Conservation (phyloP, 2,113 vertebrate genomes). For the Pterocles gutturalis region DNA sequence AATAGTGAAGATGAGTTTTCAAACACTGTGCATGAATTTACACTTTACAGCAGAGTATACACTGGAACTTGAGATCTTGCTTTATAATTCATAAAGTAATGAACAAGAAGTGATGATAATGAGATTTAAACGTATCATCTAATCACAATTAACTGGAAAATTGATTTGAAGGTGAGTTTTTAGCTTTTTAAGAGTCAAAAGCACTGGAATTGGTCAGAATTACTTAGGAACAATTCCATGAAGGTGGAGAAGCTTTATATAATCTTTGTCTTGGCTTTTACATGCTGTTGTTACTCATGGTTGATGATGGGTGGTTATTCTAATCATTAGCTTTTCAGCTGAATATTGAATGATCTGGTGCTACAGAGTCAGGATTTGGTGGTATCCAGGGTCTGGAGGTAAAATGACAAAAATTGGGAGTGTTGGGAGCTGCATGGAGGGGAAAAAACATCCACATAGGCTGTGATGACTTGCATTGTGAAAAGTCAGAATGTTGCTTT, state of each 20-base stretch:
- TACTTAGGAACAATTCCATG: background rate
- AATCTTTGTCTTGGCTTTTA: background rate
- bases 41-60: background rate
- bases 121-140: background rate
- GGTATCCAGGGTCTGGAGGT: background rate
- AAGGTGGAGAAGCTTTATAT: background rate
- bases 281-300: background rate
- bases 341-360: background rate
- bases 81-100: background rate
- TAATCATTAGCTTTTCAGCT: background rate
- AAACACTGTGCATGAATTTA: background rate
- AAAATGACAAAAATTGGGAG: background rate
- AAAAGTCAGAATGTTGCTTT: background rate
- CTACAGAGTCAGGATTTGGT: background rate
- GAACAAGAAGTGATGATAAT: background rate
- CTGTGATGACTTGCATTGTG: background rate
- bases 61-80: background rate
- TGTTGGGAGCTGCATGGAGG: accelerated
- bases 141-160: background rate
- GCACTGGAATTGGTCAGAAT: background rate
- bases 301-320: background rate
- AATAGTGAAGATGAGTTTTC: background rate
- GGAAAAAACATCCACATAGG: accelerated
- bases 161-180: background rate
- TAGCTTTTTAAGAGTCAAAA: background rate